A percentile compares a stretch with the other conserved stretches of the same genome.
phyloP scores from a whole-genome alignment of 2,113 vertebrate genomes.

The Oreochromis aureus region DNA sequence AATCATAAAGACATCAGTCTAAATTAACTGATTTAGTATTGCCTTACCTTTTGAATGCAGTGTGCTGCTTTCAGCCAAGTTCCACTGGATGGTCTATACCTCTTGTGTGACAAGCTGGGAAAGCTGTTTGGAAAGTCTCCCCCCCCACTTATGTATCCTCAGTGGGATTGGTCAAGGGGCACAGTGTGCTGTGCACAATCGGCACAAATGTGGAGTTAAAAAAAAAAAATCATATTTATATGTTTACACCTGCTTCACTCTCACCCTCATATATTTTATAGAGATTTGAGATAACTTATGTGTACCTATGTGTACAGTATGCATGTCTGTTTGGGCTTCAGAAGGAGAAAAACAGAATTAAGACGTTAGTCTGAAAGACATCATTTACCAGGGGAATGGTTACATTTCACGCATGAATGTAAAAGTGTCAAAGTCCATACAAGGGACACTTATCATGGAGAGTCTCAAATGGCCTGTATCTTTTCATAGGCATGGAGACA shows the following conservation, averaged over 20 bases:
- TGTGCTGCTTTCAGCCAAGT: conserved; percentile 43
- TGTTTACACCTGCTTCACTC: conserved; percentile 56
- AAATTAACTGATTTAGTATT: conserved; percentile 50
- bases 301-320: background rate
- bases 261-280: conserved; percentile 43
- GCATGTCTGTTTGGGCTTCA: conserved; percentile 19
- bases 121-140: conserved; percentile 18
- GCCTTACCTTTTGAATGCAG: conserved; percentile 30
- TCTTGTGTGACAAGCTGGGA: conserved; percentile 52
- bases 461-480: conserved; percentile 49
- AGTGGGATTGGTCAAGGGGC: conserved; percentile 31
- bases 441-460: conserved; percentile 54
- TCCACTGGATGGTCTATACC: conserved; percentile 30
- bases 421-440: conserved; percentile 65
- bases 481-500: conserved; percentile 31
- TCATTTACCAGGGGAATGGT: conserved; percentile 48
- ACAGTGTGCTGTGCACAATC: conserved; percentile 33
- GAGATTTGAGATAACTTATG: conserved; percentile 33
- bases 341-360: conserved; percentile 47
- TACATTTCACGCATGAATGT: conserved; percentile 56
- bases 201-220: conserved; percentile 22
- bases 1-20: conserved; percentile 56
- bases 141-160: background rate
- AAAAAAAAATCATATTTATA: conserved; percentile 47
- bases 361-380: conserved; percentile 56